Conservation (phyloP, 64 coral and sea anemone species). For the Acropora tenuis region DNA sequence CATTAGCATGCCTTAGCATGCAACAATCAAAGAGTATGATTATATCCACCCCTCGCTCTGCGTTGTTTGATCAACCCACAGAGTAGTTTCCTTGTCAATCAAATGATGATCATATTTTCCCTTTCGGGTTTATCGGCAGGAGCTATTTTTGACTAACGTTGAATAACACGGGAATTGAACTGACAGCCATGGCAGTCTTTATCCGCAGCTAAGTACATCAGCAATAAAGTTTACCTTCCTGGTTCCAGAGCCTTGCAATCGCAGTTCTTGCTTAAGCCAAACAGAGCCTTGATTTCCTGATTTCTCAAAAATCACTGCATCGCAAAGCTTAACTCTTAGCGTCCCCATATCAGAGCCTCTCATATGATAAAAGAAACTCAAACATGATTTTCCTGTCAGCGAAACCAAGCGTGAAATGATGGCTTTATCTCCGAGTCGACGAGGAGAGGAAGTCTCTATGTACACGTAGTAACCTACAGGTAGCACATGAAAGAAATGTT, state of each 20-base stretch:
- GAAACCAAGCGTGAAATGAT: conserved; percentile 20
- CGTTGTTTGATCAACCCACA: too few species aligned
- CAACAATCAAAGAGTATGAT: too few species aligned
- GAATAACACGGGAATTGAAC: too few species aligned
- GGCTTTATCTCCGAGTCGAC: neutral
- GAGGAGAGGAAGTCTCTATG: conserved; percentile 50
- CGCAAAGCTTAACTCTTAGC: conserved; percentile 7
- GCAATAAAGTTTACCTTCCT: neutral
- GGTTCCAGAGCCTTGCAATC: conserved; percentile 9
- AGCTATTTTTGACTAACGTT: too few species aligned
- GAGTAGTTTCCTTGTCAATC: too few species aligned
- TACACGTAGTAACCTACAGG: conserved; percentile 22
- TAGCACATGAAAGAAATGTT: too few species aligned
- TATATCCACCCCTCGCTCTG: too few species aligned
- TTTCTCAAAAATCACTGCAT: conserved; percentile 31
- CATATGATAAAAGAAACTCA: conserved; percentile 71
- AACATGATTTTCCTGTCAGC: conserved; percentile 17
- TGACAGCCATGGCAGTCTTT: too few species aligned
- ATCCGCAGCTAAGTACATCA: neutral
- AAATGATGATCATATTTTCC: too few species aligned
- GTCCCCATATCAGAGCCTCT: conserved; percentile 27
- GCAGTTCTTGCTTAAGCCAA: conserved; percentile 22
- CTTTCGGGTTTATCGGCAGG: too few species aligned
- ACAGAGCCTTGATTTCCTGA: conserved; percentile 31
- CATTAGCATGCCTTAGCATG: too few species aligned